Conservation (phyloP, 2,888 invertebrate species). For the Orthosia incerta region DNA sequence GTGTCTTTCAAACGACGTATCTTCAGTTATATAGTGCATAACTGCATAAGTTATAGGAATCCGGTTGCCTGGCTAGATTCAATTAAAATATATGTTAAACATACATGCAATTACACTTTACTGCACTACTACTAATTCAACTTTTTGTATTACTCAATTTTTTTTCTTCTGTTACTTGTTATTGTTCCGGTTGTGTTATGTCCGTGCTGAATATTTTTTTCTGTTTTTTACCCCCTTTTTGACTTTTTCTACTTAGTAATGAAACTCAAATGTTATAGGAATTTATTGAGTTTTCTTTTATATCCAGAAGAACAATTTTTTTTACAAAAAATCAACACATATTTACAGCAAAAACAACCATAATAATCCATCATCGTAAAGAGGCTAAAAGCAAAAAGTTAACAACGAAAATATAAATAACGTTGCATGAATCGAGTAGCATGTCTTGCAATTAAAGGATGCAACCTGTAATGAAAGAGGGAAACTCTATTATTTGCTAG, state of each 20-base stretch:
- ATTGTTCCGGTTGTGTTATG: too few relatives aligned
- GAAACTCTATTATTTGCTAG: slow-evolving; percentile 68
- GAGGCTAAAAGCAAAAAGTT: slow-evolving; percentile 64
- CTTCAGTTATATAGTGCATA: slow-evolving; percentile 60
- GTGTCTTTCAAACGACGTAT: slow-evolving; percentile 51
- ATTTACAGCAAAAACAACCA: slow-evolving; percentile 1
- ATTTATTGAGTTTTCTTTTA: not conserved
- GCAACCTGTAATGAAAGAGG: slow-evolving; percentile 65
- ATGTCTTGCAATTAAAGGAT: slow-evolving; percentile 72
- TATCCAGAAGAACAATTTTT: not conserved
- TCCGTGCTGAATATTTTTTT: too few relatives aligned
- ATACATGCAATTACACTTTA: not conserved
- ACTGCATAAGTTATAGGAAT: slow-evolving; percentile 57
- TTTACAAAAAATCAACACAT: not conserved
- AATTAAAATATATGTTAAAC: slow-evolving; percentile 23
- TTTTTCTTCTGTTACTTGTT: too few relatives aligned
- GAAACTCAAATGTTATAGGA: too few relatives aligned
- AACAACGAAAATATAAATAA: slow-evolving; percentile 68
- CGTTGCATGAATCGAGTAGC: slow-evolving; percentile 68
- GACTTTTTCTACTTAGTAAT: too few relatives aligned
- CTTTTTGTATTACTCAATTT: not conserved
- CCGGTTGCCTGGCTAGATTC: slow-evolving; percentile 44
- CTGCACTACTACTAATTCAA: too few relatives aligned
- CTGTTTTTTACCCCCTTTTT: too few relatives aligned
- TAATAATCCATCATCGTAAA: slow-evolving; percentile 29